phyloP scores from a whole-genome alignment of 2,888 invertebrate genomes.

The Cactoblastis cactorum region DNA sequence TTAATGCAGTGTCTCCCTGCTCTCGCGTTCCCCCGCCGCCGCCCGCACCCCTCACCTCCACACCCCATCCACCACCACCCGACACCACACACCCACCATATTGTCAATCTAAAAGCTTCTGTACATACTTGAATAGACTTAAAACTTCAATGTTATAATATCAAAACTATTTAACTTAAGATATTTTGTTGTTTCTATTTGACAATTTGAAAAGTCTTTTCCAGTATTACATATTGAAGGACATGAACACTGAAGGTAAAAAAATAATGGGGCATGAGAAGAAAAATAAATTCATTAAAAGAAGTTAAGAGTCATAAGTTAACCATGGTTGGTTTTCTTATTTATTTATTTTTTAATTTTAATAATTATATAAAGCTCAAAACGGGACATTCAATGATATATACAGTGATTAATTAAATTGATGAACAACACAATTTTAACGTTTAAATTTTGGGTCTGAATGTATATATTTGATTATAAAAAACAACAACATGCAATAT shows the following conservation, averaged over 20 bases:
- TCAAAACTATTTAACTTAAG: too few species aligned
- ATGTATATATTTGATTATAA: too few species aligned
- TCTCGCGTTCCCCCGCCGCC: conserved; percentile 28
- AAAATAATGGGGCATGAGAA: too few species aligned
- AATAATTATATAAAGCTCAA: too few species aligned
- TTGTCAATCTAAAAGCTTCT: conserved; percentile 66
- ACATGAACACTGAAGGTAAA: too few species aligned
- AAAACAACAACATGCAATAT: neutral
- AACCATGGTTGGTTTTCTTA: too few species aligned
- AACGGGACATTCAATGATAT: too few species aligned
- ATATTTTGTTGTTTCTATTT: neutral
- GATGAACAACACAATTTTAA: too few species aligned
- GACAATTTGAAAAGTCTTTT: neutral
- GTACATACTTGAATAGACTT: conserved; percentile 3
- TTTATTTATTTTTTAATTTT: too few species aligned
- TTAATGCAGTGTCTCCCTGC: conserved; percentile 62
- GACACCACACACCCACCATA: conserved; percentile 61
- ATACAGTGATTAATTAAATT: too few species aligned
- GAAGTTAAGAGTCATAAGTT: neutral
- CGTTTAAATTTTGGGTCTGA: neutral
- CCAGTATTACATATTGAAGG: neutral
- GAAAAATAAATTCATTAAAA: neutral
- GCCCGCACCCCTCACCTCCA: conserved; percentile 31
- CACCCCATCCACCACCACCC: conserved; percentile 25
- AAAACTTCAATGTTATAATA: neutral